Evolutionary conservation across 2,888 invertebrate genomes (phyloP).

Genomic region (Pterostichus niger): DNA sequence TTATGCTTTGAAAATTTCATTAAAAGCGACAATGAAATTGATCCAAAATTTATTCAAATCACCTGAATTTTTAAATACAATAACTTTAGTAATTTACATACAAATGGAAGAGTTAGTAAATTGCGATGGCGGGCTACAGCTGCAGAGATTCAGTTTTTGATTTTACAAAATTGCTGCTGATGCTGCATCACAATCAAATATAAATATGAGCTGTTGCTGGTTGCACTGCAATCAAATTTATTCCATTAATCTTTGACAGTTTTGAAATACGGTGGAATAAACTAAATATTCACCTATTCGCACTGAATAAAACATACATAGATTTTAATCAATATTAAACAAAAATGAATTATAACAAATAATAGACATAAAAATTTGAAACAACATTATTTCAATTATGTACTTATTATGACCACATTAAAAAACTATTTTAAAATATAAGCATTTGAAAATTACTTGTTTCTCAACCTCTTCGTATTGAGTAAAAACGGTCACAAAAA

Average conservation of each 20-base stretch:
- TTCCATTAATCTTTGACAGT: too few species aligned
- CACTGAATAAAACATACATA: too few species aligned
- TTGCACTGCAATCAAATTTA: neutral
- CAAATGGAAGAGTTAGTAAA: neutral
- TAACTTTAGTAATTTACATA: slow-evolving; percentile 5
- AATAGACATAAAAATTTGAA: too few species aligned
- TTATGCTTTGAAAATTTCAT: slow-evolving; percentile 1
- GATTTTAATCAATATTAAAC: too few species aligned
- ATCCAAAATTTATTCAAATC: slow-evolving; percentile 6
- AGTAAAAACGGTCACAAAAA: neutral
- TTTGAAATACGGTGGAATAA: too few species aligned
- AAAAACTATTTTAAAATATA: too few species aligned
- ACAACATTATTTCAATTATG: too few species aligned
- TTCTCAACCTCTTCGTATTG: too few species aligned
- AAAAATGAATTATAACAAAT: too few species aligned
- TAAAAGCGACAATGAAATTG: neutral
- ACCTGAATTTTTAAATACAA: slow-evolving; percentile 11
- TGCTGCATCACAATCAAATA: neutral
- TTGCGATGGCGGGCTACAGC: neutral
- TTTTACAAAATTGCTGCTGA: slow-evolving; percentile 1
- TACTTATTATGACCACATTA: too few species aligned
- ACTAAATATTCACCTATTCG: too few species aligned
- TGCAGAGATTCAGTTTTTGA: neutral
- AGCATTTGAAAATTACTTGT: too few species aligned
- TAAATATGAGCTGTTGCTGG: neutral